Percentiles rank a stretch among this genome's conserved stretches.
These are phyloP conservation scores for Agapornis roseicollis DNA, from an alignment of 2,113 vertebrate genomes.

Conservation along the genomic window DNA sequence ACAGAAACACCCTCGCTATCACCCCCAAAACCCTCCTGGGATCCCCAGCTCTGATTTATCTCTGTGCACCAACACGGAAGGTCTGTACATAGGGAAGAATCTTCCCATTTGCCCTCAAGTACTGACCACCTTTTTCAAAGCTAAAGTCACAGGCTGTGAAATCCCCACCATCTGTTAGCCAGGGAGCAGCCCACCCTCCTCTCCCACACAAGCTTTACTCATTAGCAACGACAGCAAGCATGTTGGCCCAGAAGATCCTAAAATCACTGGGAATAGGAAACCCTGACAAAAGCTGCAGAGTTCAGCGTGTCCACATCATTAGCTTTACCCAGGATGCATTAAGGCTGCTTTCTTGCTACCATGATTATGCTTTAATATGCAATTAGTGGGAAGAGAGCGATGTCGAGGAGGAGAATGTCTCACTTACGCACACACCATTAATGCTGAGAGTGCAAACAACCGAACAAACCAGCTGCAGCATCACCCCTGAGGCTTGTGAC, in stretches of 20 bases:
- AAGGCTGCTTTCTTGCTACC: neutral
- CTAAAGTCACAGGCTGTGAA: neutral
- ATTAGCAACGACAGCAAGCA: neutral
- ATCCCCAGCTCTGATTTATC: neutral
- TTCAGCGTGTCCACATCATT: neutral
- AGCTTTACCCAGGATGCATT: neutral
- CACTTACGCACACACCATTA: neutral
- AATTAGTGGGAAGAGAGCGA: neutral
- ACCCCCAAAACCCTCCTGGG: neutral
- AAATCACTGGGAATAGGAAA: neutral
- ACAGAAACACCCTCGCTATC: neutral
- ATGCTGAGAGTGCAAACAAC: neutral
- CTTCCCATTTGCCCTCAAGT: neutral
- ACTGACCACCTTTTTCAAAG: neutral
- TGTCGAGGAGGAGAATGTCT: neutral
- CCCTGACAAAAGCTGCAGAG: neutral
- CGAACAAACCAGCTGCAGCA: neutral
- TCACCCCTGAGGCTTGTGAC: neutral
- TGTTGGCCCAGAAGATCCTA: neutral
- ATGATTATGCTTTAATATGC: neutral
- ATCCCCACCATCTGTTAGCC: neutral
- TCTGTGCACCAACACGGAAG: fast-evolving
- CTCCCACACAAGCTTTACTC: constrained; percentile 1
- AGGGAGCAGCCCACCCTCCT: neutral
- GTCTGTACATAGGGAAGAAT: fast-evolving